These are phyloP conservation scores for Eremobia ochroleuca DNA, from an alignment of 2,888 invertebrate species.

Conservation along the genomic window DNA sequence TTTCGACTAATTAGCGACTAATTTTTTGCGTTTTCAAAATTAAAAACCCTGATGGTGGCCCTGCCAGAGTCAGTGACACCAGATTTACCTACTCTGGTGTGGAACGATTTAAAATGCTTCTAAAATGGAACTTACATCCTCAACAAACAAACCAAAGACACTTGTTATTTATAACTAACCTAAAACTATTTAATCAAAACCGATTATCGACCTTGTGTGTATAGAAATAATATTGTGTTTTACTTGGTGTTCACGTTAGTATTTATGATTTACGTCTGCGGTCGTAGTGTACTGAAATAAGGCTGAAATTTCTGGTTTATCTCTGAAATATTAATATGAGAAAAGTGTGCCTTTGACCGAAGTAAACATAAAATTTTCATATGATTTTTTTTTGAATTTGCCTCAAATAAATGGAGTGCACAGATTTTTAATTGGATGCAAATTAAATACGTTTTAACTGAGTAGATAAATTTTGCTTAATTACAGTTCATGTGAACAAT, in stretches of 20 bases:
- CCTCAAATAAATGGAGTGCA: constrained; percentile 10
- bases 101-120: constrained; percentile 36
- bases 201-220: rapidly evolving
- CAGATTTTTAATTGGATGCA: constrained; percentile 28
- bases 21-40: no score
- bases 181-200: constrained; percentile 6
- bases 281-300: constrained; percentile 16
- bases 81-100: constrained; percentile 24
- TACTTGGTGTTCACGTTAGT: not conserved
- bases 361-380: constrained; percentile 1
- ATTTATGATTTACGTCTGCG: constrained; percentile 36
- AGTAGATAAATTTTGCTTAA: constrained; percentile 6
- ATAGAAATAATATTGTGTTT: not conserved
- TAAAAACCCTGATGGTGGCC: no score
- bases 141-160: constrained; percentile 42
- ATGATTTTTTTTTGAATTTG: constrained; percentile 8
- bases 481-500: not conserved
- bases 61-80: no score
- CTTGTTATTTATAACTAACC: constrained; percentile 29
- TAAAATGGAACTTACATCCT: constrained; percentile 47
- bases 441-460: constrained; percentile 25
- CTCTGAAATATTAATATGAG: constrained; percentile 23
- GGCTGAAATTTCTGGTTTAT: constrained; percentile 39
- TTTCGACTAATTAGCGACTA: no score
- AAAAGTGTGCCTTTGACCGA: constrained; percentile 27